phyloP scores from a whole-genome alignment of 2,797 vertebrate species.

The Hippoglossus hippoglossus region DNA sequence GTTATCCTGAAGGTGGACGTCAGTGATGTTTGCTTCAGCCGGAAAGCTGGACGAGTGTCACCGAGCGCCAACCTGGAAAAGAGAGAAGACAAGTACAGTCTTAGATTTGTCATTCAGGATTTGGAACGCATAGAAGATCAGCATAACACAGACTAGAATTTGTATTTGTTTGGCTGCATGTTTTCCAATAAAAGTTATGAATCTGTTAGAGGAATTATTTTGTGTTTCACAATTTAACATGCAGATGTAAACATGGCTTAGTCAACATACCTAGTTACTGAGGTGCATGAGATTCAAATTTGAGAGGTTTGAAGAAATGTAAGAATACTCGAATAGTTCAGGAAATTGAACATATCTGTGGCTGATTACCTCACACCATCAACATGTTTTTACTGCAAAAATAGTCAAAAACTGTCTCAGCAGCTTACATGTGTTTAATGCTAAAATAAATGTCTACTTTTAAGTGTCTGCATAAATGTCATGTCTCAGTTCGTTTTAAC shows the following conservation, averaged over 20 bases:
- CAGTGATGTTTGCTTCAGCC: slow-evolving; percentile 41
- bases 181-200: slow-evolving; percentile 11
- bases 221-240: not conserved
- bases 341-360: too few relatives aligned
- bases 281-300: not conserved
- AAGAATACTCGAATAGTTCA: too few relatives aligned
- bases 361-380: not conserved
- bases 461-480: slow-evolving; percentile 16
- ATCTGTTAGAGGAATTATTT: not conserved
- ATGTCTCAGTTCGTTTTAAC: slow-evolving; percentile 5
- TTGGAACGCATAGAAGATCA: not conserved
- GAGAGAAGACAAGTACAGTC: slow-evolving; percentile 41
- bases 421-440: not conserved
- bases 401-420: slow-evolving; percentile 18
- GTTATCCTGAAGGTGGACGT: slow-evolving; percentile 39
- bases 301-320: too few relatives aligned
- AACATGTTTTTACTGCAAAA: not conserved
- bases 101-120: slow-evolving; percentile 31
- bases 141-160: too few relatives aligned
- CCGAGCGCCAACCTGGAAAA: slow-evolving; percentile 64
- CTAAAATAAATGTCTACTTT: slow-evolving; percentile 15
- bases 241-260: not conserved
- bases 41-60: slow-evolving; percentile 29
- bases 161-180: slow-evolving; percentile 4
- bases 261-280: slow-evolving; percentile 6